Evolutionary conservation across 2,888 invertebrate genomes (phyloP).

Genomic region (Orthosia gothica): DNA sequence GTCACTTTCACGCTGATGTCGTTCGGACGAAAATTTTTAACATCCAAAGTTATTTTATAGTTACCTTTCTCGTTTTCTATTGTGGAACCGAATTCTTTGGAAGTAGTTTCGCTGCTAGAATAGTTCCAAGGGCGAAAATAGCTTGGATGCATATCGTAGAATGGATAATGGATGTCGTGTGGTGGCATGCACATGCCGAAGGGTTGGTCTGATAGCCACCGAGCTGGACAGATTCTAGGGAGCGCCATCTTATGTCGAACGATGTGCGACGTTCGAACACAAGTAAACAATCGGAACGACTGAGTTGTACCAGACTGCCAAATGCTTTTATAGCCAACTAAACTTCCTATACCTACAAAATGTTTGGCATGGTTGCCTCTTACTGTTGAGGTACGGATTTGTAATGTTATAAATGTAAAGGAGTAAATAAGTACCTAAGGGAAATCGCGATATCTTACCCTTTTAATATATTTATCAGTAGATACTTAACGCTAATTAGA

Average conservation of each 20-base stretch:
- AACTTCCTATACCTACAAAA: constrained; percentile 64
- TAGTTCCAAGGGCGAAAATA: constrained; percentile 77
- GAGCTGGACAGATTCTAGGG: constrained; percentile 65
- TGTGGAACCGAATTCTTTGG: constrained; percentile 75
- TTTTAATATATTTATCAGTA: no score
- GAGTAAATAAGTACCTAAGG: background rate
- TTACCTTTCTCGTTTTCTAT: constrained; percentile 76
- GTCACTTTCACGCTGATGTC: constrained; percentile 93
- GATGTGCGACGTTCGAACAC: constrained; percentile 22
- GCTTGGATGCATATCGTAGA: constrained; percentile 65
- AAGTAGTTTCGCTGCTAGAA: constrained; percentile 58
- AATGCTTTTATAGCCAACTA: constrained; percentile 73
- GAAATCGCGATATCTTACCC: no score
- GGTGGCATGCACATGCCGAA: constrained; percentile 70
- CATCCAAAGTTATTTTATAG: constrained; percentile 92
- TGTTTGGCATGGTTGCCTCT: constrained; percentile 61
- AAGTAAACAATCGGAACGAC: constrained; percentile 57
- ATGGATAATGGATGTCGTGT: constrained; percentile 73
- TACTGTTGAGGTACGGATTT: constrained; percentile 9
- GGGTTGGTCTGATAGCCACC: constrained; percentile 61
- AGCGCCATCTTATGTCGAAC: constrained; percentile 67
- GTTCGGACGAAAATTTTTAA: constrained; percentile 93
- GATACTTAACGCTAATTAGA: no score
- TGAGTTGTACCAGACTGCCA: constrained; percentile 67
- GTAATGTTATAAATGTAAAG: background rate